Evolutionary conservation across 30 jellyfish, hydroid and myxozoan genomes (phyloP).

Genomic region (Rhopilema esculentum): DNA sequence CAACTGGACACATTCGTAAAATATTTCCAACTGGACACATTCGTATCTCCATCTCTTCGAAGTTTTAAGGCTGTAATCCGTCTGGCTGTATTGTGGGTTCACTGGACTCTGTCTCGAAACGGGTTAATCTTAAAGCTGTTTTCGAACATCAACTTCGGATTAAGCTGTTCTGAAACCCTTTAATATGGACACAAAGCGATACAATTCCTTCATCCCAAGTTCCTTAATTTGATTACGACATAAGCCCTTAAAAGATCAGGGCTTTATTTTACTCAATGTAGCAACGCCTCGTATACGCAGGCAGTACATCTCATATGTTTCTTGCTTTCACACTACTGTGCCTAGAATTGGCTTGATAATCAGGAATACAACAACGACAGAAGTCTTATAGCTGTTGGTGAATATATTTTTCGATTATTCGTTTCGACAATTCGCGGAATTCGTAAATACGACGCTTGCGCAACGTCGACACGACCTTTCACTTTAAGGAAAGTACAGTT

Average conservation of each 20-base stretch:
- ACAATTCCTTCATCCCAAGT: background rate
- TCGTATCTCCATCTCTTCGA: too few relatives aligned
- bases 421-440: background rate
- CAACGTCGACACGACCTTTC: background rate
- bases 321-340: background rate
- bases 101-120: too few relatives aligned
- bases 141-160: background rate
- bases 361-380: background rate
- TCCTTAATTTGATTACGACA: background rate
- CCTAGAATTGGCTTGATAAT: background rate
- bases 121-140: too few relatives aligned
- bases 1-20: too few relatives aligned
- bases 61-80: too few relatives aligned
- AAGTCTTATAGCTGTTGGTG: background rate
- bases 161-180: background rate
- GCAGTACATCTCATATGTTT: background rate
- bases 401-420: background rate
- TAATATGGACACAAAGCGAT: background rate
- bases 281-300: background rate
- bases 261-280: background rate
- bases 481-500: too few relatives aligned
- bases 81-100: too few relatives aligned
- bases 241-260: background rate
- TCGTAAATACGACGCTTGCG: background rate
- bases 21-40: too few relatives aligned